Evolutionary conservation across 1,140 invertebrate genomes (phyloP).

Genomic region (Drosophila dunni): DNA sequence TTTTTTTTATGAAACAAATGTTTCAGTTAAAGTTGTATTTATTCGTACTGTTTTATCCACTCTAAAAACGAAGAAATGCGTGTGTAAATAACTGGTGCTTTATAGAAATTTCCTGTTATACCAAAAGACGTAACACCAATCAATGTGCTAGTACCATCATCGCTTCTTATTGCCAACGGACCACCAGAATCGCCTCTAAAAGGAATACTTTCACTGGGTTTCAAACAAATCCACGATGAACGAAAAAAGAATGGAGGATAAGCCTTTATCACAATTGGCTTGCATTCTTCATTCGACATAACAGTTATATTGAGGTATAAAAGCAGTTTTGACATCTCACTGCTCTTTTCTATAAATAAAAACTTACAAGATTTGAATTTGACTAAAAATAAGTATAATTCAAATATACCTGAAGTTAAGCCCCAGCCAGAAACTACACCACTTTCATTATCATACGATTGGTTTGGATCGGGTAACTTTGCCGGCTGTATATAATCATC

Average conservation of each 20-base stretch:
- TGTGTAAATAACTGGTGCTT: background rate
- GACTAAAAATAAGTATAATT: background rate
- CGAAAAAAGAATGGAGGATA: background rate
- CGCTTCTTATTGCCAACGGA: conserved; percentile 14
- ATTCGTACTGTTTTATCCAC: conserved; percentile 21
- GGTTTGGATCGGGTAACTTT: background rate
- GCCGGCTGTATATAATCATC: conserved; percentile 25
- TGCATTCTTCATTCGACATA: conserved; percentile 9
- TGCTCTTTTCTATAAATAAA: background rate
- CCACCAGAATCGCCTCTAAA: conserved; percentile 8
- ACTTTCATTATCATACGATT: background rate
- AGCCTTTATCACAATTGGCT: background rate
- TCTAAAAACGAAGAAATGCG: conserved; percentile 10
- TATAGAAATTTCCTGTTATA: accelerated
- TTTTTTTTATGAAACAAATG: too few relatives aligned
- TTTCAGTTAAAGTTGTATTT: too few relatives aligned
- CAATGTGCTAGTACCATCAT: background rate
- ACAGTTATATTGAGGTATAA: background rate
- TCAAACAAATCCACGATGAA: background rate
- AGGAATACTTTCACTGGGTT: background rate
- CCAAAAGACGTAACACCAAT: conserved; percentile 5
- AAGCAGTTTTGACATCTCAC: background rate
- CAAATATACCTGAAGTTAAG: background rate
- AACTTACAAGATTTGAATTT: background rate
- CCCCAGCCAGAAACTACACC: conserved; percentile 28